These are phyloP conservation scores for Delia radicum DNA, from an alignment of 1,140 invertebrate genomes.

Conservation along the genomic window DNA sequence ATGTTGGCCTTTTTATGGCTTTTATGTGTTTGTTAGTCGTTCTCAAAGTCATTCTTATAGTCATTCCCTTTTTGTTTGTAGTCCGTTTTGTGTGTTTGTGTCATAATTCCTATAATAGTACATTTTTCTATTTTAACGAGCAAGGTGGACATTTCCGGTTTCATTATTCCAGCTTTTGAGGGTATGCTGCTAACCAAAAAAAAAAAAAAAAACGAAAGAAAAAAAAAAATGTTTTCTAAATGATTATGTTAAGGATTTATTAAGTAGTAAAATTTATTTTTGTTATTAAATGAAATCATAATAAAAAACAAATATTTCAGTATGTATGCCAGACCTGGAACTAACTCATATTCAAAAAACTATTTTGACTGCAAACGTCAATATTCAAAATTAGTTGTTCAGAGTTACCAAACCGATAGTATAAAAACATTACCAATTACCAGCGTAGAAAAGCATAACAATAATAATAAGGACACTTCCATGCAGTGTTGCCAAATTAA, in stretches of 20 bases:
- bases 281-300: not conserved
- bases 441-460: too few species aligned
- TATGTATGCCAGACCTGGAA: too few species aligned
- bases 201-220: not conserved
- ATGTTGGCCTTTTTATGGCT: not conserved
- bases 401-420: too few species aligned
- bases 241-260: conserved; percentile 3
- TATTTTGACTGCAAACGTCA: too few species aligned
- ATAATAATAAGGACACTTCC: too few species aligned
- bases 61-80: not conserved
- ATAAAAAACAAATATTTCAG: not conserved
- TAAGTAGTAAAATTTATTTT: not conserved
- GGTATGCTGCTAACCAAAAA: too few species aligned
- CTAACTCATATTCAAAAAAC: too few species aligned
- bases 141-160: conserved; percentile 1
- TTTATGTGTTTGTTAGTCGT: not conserved
- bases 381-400: too few species aligned
- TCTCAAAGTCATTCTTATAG: not conserved
- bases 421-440: too few species aligned
- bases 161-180: not conserved
- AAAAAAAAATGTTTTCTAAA: not conserved
- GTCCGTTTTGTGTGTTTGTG: not conserved
- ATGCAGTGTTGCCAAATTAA: too few species aligned
- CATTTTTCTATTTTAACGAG: not conserved
- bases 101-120: conserved; percentile 8